These are phyloP conservation scores for Bombus cullumanus DNA, from an alignment of 1,140 invertebrate genomes.

Conservation along the genomic window DNA sequence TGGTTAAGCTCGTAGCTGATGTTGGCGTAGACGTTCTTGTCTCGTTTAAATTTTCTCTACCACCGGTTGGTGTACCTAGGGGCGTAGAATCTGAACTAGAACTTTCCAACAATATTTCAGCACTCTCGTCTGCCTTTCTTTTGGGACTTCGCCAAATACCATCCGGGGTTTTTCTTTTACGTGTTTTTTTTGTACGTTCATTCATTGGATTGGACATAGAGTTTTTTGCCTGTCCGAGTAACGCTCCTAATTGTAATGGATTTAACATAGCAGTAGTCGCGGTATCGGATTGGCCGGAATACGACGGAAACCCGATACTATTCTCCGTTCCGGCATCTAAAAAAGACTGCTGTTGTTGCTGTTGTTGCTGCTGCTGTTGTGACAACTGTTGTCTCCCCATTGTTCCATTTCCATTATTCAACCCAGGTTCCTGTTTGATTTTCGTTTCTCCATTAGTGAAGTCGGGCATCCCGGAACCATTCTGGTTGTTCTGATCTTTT, in stretches of 20 bases:
- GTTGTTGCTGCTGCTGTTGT: constrained; percentile 56
- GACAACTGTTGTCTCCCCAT: constrained; percentile 75
- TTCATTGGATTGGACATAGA: constrained; percentile 52
- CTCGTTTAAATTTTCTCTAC: constrained; percentile 83
- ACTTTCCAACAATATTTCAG: constrained; percentile 84
- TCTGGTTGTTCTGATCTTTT: constrained; percentile 77
- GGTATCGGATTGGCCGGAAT: constrained; percentile 83
- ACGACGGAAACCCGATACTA: constrained; percentile 84
- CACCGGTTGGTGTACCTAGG: constrained; percentile 84
- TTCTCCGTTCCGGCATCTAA: constrained; percentile 84
- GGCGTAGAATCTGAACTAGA: constrained; percentile 87
- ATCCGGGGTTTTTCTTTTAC: constrained; percentile 82
- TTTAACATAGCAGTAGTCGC: constrained; percentile 76
- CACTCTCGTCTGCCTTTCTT: constrained; percentile 80
- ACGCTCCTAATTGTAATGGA: constrained; percentile 76
- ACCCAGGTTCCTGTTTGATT: constrained; percentile 83
- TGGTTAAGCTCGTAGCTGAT: constrained; percentile 84
- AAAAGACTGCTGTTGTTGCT: constrained; percentile 82
- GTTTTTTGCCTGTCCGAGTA: constrained; percentile 75
- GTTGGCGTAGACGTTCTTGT: constrained; percentile 83
- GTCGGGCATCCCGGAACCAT: constrained; percentile 79
- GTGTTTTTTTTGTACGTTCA: constrained; percentile 77
- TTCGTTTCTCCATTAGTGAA: constrained; percentile 83
- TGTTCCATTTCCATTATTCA: constrained; percentile 77
- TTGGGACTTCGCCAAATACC: constrained; percentile 83